Percentiles rank a stretch among this genome's conserved stretches.
phyloP scores from a whole-genome alignment of 2,797 vertebrate genomes.

The Chiloscyllium punctatum region DNA sequence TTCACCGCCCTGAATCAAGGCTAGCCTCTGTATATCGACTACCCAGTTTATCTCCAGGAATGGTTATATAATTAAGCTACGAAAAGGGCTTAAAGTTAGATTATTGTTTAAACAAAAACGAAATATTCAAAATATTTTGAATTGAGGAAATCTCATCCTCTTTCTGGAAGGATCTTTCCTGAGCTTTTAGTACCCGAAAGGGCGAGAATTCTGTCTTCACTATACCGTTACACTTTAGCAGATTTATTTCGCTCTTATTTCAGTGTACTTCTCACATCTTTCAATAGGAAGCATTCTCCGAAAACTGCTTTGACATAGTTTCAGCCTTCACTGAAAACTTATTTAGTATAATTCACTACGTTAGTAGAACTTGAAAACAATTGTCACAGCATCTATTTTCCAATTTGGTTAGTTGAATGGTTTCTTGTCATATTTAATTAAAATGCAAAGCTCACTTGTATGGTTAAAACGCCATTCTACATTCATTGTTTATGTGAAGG shows the following conservation, averaged over 20 bases:
- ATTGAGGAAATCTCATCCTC: neutral
- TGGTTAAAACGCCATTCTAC: neutral
- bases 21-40: neutral
- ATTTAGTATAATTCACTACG: neutral
- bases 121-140: neutral
- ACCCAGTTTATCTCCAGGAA: neutral
- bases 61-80: neutral
- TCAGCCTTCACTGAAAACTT: neutral
- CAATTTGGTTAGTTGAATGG: neutral
- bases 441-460: neutral
- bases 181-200: no score
- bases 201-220: neutral
- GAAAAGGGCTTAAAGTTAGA: neutral
- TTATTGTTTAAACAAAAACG: neutral
- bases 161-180: neutral
- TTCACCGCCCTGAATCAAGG: neutral
- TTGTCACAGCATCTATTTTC: neutral
- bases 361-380: neutral
- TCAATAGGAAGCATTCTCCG: neutral
- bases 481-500: neutral
- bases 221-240: neutral
- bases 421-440: neutral
- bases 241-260: neutral
- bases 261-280: no score
- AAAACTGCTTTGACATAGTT: neutral